These are phyloP conservation scores for Potamarius usumacintae DNA, from an alignment of 2,113 vertebrate species.

Conservation along the genomic window DNA sequence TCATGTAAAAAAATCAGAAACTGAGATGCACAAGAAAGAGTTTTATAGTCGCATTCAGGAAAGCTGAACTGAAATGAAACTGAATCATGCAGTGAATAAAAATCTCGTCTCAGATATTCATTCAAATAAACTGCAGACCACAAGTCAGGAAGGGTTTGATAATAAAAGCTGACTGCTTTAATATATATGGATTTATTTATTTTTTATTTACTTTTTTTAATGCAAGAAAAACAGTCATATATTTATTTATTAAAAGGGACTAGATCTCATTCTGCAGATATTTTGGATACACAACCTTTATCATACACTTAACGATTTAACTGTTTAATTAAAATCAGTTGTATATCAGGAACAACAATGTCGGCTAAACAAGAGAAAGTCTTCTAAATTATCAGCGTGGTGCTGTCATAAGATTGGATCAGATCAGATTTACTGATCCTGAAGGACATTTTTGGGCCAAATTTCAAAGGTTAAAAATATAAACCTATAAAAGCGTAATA, in stretches of 20 bases:
- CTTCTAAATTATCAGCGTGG: not conserved
- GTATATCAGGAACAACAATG: not conserved
- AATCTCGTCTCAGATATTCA: not conserved
- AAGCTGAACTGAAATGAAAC: not conserved
- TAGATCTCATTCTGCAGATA: not conserved
- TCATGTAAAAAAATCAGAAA: not conserved
- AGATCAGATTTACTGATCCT: not conserved
- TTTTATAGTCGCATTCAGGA: constrained; percentile 9
- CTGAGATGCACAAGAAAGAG: not conserved
- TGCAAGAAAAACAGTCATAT: not conserved
- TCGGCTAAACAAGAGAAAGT: not conserved
- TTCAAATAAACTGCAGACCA: not conserved
- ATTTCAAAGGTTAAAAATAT: not conserved
- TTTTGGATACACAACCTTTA: too few species aligned
- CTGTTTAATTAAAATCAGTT: not conserved
- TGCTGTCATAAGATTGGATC: too few species aligned
- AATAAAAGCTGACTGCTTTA: not conserved
- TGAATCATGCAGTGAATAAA: not conserved
- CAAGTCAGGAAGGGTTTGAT: not conserved
- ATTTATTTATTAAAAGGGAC: not conserved
- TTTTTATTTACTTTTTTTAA: not conserved
- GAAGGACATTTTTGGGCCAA: not conserved
- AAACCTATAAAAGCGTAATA: not conserved
- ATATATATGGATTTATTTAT: too few species aligned
- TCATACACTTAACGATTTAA: not conserved